phyloP scores from a whole-genome alignment of 2,888 invertebrate genomes.

The Aleiodes leptofemur region DNA sequence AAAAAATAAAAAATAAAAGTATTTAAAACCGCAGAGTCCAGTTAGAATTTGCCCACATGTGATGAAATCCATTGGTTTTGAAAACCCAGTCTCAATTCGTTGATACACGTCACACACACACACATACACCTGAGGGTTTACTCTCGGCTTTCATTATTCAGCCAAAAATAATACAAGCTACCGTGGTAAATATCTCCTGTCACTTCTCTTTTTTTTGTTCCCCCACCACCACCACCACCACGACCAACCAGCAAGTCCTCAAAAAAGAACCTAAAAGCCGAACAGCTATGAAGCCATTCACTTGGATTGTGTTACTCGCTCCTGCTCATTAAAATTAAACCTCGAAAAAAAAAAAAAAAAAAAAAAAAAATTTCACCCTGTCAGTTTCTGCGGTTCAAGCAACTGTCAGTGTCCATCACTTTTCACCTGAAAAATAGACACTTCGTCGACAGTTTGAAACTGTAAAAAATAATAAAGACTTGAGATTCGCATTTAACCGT shows the following conservation, averaged over 20 bases:
- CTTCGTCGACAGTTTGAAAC: not conserved
- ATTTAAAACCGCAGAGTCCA: not conserved
- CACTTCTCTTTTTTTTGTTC: too few relatives aligned
- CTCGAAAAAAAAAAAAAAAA: not conserved
- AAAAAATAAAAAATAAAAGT: not conserved
- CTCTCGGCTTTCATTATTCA: constrained; percentile 1
- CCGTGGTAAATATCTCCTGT: too few relatives aligned
- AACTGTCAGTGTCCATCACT: constrained; percentile 16
- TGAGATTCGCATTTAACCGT: not conserved
- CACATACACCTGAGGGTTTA: constrained; percentile 1
- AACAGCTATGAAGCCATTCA: not conserved
- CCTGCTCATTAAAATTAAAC: constrained; percentile 1
- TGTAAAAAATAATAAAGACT: constrained; percentile 4
- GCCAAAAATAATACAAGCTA: constrained; percentile 13
- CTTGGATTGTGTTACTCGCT: not conserved
- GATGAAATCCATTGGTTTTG: constrained; percentile 6
- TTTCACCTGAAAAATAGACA: constrained; percentile 10
- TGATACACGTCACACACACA: not conserved
- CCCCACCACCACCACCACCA: too few relatives aligned
- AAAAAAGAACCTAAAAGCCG: not conserved
- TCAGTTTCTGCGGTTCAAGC: not conserved
- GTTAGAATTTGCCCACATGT: not conserved
- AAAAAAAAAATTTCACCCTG: not conserved
- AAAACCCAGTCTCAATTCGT: constrained; percentile 14
- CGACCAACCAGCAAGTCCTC: not conserved